Evolutionary conservation across 2,888 invertebrate genomes (phyloP), one percentile per base, ranked within the genome.

Genomic region (Chromoteleia sp.): DNA sequence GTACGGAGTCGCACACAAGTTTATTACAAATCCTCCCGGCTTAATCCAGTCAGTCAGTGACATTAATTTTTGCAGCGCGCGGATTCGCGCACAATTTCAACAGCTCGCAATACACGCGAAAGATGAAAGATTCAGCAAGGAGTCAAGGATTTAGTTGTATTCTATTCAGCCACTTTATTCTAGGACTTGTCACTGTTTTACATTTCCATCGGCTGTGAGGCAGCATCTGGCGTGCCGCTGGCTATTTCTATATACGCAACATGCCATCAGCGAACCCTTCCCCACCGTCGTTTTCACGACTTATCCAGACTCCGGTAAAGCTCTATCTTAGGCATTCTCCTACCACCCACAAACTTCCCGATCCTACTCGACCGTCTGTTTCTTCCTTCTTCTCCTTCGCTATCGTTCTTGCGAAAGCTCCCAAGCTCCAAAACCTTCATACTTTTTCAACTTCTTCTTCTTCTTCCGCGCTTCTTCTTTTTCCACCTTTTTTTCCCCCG

Each of bases 81-180:
- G 73, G 73, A 67, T 73, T 76, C 73, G 30, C 41, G 73, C 71
- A 67, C 48, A 76, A 76, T 71, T 73, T 76, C 73, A 76, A 45
- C 61, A 67, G 50, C 58, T 63, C 82, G 73, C 78, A 77, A 81
- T 82, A 79, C 84, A 81, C 73, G 67, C 65, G 45, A 15, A 68
- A 77, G 77, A 77, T 81, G 81, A 77, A 81, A 77, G 77, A 77
- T 81, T 77, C 77, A 81, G 54, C 74, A 58, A 81, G 68, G 78
- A 78, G 75, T 77, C 83, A 68, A 85, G 89, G 90, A 90, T 90
- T 89, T 89, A 88, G 86, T 89, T 90, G 90, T 90, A 90, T 90
- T 90, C 89, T 89, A 89, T 90, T 89, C 90, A 89, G 88, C 89
- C 87, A 89, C 90, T 90, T 89, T 89, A 90, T 90, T 89, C 89